Evolutionary conservation across 1,140 invertebrate species (phyloP).

Genomic region (Stegodyphus mimosarum): DNA sequence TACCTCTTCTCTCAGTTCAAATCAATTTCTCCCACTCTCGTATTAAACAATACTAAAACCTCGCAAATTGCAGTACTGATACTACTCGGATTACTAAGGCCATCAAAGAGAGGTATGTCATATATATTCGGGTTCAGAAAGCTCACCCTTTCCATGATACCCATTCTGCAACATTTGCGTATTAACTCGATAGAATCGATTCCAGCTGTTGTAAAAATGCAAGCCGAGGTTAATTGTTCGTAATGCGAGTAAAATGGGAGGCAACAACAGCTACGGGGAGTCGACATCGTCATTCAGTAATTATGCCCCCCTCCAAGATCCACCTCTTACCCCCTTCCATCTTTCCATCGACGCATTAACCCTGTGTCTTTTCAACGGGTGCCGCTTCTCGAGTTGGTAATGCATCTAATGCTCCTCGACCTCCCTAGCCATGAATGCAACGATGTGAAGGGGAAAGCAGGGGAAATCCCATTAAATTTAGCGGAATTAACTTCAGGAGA

Average conservation of each 20-base stretch:
- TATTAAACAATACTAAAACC: no score
- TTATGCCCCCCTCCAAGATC: slow-evolving; percentile 1
- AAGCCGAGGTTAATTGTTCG: slow-evolving; percentile 29
- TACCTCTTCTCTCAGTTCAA: no score
- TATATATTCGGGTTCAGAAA: no score
- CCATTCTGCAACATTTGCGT: no score
- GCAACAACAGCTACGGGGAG: slow-evolving; percentile 7
- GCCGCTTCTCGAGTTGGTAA: background rate
- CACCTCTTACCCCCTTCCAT: no score
- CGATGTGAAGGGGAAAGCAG: background rate
- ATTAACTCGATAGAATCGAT: no score
- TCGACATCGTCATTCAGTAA: slow-evolving; percentile 28
- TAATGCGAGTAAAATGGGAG: slow-evolving; percentile 24
- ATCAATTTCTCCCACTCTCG: no score
- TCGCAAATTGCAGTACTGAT: no score
- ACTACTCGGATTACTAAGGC: no score
- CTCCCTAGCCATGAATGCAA: background rate
- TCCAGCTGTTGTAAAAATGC: background rate
- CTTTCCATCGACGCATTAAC: slow-evolving; percentile 11
- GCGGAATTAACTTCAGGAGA: slow-evolving; percentile 22
- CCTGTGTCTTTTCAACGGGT: slow-evolving; percentile 21
- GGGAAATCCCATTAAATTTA: slow-evolving; percentile 32
- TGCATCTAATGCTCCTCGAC: background rate
- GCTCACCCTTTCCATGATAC: no score
- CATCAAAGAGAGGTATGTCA: no score